Percentiles rank a stretch among this genome's conserved stretches.
Evolutionary conservation across 2,113 vertebrate species (phyloP).

Genomic region (Azemiops feae): DNA sequence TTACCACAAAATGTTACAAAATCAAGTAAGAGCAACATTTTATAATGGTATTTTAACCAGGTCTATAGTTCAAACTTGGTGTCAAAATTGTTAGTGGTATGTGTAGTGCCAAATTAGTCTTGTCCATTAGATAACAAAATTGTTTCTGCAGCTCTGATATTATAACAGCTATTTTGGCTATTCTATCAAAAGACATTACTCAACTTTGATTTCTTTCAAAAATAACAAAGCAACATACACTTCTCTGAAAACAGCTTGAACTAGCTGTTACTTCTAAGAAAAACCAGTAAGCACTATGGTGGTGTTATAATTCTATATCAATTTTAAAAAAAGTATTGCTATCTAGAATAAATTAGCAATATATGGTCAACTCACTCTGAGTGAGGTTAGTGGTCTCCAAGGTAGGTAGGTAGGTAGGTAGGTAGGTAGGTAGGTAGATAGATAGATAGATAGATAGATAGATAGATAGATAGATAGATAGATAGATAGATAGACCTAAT

Average conservation of each 20-base stretch:
- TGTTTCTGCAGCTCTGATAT: not conserved
- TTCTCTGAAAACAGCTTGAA: not conserved
- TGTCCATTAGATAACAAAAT: not conserved
- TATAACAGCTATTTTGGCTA: not conserved
- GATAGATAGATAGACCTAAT: no score
- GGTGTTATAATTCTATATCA: not conserved
- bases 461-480: no score
- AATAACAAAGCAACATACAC: not conserved
- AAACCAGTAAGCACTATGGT: not conserved
- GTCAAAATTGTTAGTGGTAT: not conserved
- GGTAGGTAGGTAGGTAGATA: no score
- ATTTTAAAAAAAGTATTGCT: not conserved
- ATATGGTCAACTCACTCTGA: no score
- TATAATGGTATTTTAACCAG: not conserved
- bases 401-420: no score
- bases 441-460: no score
- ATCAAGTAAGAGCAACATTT: not conserved
- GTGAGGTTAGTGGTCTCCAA: no score
- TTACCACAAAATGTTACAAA: not conserved
- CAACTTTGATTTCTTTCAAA: not conserved
- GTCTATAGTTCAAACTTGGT: not conserved
- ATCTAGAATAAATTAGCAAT: not conserved
- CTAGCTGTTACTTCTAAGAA: not conserved
- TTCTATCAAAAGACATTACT: not conserved
- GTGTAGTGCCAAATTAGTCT: not conserved